Evolutionary conservation across 2,113 vertebrate species (phyloP), one percentile per base, ranked within the genome.

Genomic region (Corythornis madagascariensis): DNA sequence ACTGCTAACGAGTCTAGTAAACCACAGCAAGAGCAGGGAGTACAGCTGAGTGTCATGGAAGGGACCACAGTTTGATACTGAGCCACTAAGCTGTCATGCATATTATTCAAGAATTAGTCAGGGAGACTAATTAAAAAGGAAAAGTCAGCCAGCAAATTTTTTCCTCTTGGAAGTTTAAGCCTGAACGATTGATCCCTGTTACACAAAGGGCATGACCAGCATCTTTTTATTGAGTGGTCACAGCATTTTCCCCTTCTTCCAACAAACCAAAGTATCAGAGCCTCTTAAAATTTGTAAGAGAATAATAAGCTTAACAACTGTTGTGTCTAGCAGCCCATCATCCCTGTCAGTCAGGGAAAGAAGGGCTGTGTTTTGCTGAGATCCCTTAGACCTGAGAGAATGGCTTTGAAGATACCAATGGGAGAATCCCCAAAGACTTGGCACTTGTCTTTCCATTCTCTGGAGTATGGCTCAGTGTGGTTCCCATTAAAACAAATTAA

Each of bases 71-170:
- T 87, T 42, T 50, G 59, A 82, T 45, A 77, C 48, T 40, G 78
- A 88, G 66, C 24, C 83, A 63, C 66, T 90, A 66, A 87, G 64
- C 25, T 70, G 38, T 73, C 6, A 0, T 0, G 0, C 29, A 38
- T 93, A 92, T 92, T 88, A 83, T 93, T 33, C 84, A 85, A 79
- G 42, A 85, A 85, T 76, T 93, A 87, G 35, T 92, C n/a, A 61
- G 63, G 50, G 24, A 76, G 33, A 13, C 24, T 79, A 83, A 73
- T 50, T 71, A 85, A 70, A 89, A 85, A 83, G 42, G 50, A 82
- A 78, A 75, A 75, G 25, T 73, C 74, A 24, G 19, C n/a, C 53
- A 89, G 79, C 29, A 85, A 67, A 83, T 61, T 29, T 3, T 42
- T n/a, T 89, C 8, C 71, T 89, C 16, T 72, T 87, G 42, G 28